Percentiles rank a stretch among this genome's conserved stretches.
These are phyloP conservation scores for Molanna angustata DNA, from an alignment of 2,888 invertebrate species.

Conservation along the genomic window DNA sequence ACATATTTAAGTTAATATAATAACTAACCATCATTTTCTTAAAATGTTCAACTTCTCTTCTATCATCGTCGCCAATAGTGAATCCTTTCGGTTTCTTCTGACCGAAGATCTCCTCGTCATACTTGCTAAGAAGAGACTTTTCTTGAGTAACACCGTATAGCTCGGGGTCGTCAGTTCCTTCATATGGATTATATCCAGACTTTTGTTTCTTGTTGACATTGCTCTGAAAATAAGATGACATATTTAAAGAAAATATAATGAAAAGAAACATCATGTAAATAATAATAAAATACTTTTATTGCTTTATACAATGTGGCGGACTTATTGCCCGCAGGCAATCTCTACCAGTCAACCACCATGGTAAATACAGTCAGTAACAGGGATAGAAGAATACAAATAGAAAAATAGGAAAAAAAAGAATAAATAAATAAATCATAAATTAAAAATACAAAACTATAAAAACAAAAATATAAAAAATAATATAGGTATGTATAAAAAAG, in stretches of 20 bases:
- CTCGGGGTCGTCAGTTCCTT: constrained; percentile 73
- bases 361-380: too few species aligned
- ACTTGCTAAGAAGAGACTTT: constrained; percentile 79
- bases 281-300: too few species aligned
- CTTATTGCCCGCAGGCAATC: too few species aligned
- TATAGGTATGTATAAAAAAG: too few species aligned
- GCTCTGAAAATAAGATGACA: constrained; percentile 54
- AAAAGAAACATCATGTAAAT: not conserved
- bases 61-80: constrained; percentile 68
- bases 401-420: too few species aligned
- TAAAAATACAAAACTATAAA: not conserved
- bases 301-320: too few species aligned
- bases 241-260: not conserved
- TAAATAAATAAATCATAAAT: too few species aligned
- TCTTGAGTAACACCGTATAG: constrained; percentile 62
- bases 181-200: constrained; percentile 79
- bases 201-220: constrained; percentile 77
- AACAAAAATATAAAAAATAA: too few species aligned
- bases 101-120: constrained; percentile 90
- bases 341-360: too few species aligned
- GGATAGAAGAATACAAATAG: too few species aligned
- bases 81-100: constrained; percentile 67
- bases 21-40: constrained; percentile 49
- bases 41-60: constrained; percentile 54
- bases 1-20: too few species aligned